phyloP scores from a whole-genome alignment of 2,113 vertebrate genomes.

The Epinephelus lanceolatus region DNA sequence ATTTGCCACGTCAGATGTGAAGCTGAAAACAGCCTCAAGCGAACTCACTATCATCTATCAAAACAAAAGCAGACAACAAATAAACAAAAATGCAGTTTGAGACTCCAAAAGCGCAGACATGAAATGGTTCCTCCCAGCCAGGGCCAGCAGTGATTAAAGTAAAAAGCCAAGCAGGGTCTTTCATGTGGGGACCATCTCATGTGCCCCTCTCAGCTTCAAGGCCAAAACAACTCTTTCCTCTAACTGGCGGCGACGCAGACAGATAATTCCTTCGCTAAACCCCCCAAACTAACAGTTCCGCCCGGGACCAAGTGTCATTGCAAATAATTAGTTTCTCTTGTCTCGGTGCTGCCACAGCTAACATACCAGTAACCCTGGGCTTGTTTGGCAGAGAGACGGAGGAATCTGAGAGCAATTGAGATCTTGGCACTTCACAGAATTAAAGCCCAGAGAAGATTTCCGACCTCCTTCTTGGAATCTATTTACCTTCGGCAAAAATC shows the following conservation, averaged over 20 bases:
- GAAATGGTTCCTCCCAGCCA: constrained; percentile 57
- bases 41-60: constrained; percentile 50
- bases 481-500: constrained; percentile 61
- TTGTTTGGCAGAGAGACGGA: constrained; percentile 49
- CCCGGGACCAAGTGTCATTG: constrained; percentile 41
- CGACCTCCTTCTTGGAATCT: constrained; percentile 41
- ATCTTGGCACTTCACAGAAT: constrained; percentile 46
- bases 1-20: constrained; percentile 27
- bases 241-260: constrained; percentile 31
- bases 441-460: constrained; percentile 48
- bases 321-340: constrained; percentile 53
- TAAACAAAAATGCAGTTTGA: constrained; percentile 50
- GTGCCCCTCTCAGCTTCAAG: constrained; percentile 55
- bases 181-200: constrained; percentile 76
- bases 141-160: constrained; percentile 58
- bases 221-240: constrained; percentile 48
- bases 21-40: constrained; percentile 33
- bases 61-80: constrained; percentile 57
- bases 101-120: constrained; percentile 46
- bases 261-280: constrained; percentile 57
- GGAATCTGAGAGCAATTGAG: constrained; percentile 74
- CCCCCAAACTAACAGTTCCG: constrained; percentile 40
- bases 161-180: constrained; percentile 49
- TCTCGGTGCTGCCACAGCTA: constrained; percentile 31
- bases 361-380: constrained; percentile 41